Conservation (phyloP, 2,888 invertebrate species). For the Synanthedon myopaeformis region DNA sequence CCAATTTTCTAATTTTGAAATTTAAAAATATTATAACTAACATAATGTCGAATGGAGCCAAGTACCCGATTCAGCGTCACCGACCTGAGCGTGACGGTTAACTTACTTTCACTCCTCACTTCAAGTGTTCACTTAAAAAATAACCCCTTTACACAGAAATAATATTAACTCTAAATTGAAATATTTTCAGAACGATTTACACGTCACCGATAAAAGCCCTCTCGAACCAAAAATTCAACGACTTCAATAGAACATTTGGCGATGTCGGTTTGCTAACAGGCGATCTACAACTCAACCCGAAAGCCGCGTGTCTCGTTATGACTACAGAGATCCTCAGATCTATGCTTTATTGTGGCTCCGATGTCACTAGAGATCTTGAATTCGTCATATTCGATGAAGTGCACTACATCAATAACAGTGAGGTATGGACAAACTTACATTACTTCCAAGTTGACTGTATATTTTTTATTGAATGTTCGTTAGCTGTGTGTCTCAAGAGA, state of each 20-base stretch:
- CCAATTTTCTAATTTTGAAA: neutral
- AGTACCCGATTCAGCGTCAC: no score
- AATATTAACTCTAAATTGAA: neutral
- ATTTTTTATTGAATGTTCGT: no score
- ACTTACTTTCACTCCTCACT: no score
- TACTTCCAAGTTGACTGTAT: neutral
- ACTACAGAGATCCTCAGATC: constrained; percentile 98
- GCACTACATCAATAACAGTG: constrained; percentile 97
- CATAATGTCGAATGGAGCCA: no score
- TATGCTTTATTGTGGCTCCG: constrained; percentile 95
- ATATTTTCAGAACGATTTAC: constrained; percentile 82
- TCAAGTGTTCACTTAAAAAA: no score
- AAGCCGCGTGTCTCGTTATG: constrained; percentile 97
- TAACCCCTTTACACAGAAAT: no score
- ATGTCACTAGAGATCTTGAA: constrained; percentile 94
- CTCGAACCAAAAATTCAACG: constrained; percentile 98
- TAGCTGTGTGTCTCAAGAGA: no score
- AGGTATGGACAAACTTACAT: constrained; percentile 58
- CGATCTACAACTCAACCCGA: constrained; percentile 94
- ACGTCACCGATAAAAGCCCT: constrained; percentile 99
- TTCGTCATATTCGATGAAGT: constrained; percentile 99
- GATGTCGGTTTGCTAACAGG: constrained; percentile 96
- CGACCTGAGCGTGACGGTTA: no score
- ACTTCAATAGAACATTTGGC: constrained; percentile 92
- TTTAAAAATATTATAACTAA: neutral